These are phyloP conservation scores for Hemitrygon akajei DNA, from an alignment of 2,797 vertebrate species.

Conservation along the genomic window DNA sequence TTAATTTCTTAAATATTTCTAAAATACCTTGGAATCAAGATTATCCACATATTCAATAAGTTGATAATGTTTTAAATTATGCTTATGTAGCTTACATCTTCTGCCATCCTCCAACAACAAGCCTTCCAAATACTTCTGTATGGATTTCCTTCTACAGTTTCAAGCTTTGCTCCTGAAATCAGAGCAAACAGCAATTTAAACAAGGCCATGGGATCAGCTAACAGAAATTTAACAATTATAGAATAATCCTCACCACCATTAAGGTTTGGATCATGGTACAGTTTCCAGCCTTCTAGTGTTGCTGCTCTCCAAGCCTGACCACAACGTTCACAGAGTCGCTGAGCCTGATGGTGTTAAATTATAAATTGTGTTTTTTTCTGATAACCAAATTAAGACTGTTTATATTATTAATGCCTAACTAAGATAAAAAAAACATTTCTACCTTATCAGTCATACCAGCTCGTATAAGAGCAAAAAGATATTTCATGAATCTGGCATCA, in stretches of 20 bases:
- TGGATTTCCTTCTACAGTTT: conserved; percentile 90
- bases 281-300: conserved; percentile 95
- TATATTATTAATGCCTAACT: background rate
- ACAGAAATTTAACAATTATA: conserved; percentile 28
- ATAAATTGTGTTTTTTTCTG: background rate
- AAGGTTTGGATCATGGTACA: conserved; percentile 90
- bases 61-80: background rate
- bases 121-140: conserved; percentile 90
- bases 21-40: background rate
- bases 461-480: conserved; percentile 86
- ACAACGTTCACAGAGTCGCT: conserved; percentile 87
- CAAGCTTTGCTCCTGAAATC: conserved; percentile 60
- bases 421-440: conserved; percentile 33
- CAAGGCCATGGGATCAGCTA: background rate
- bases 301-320: conserved; percentile 97
- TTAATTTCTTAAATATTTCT: background rate
- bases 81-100: conserved; percentile 67
- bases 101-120: conserved; percentile 93
- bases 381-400: conserved; percentile 7
- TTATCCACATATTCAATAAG: background rate
- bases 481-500: conserved; percentile 82
- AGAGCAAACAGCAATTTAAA: background rate
- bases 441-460: conserved; percentile 96
- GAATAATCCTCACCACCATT: conserved; percentile 63
- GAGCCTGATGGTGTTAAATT: conserved; percentile 62